phyloP scores from a whole-genome alignment of 2,113 vertebrate species.

The Cygnus atratus region DNA sequence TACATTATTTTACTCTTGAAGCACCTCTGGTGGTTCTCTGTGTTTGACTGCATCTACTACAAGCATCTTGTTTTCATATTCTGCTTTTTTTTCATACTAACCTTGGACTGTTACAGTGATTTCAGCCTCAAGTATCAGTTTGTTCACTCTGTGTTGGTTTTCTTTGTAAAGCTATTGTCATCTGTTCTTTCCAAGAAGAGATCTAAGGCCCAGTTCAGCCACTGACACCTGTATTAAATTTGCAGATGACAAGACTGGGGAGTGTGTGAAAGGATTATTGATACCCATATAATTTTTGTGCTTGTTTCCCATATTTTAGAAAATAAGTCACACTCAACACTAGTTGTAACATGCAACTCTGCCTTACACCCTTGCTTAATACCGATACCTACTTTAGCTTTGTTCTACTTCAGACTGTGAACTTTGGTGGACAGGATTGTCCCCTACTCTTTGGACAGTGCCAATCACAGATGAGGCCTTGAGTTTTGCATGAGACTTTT shows the following conservation, averaged over 20 bases:
- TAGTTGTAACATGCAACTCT: neutral
- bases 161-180: neutral
- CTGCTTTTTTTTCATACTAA: neutral
- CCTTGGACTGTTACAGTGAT: neutral
- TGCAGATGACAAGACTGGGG: neutral
- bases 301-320: neutral
- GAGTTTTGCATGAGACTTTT: neutral
- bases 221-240: neutral
- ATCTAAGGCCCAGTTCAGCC: neutral
- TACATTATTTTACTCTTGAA: neutral
- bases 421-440: neutral
- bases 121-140: neutral
- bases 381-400: neutral
- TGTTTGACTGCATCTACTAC: neutral
- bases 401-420: neutral
- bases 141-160: neutral
- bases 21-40: neutral
- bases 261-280: neutral
- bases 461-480: neutral
- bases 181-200: neutral
- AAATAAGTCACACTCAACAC: neutral
- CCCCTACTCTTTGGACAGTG: neutral
- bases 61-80: neutral
- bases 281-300: neutral
- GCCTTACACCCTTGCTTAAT: neutral